Evolutionary conservation across 2,113 vertebrate genomes (phyloP), one percentile per base, ranked within the genome.

Genomic region (Ictalurus punctatus): DNA sequence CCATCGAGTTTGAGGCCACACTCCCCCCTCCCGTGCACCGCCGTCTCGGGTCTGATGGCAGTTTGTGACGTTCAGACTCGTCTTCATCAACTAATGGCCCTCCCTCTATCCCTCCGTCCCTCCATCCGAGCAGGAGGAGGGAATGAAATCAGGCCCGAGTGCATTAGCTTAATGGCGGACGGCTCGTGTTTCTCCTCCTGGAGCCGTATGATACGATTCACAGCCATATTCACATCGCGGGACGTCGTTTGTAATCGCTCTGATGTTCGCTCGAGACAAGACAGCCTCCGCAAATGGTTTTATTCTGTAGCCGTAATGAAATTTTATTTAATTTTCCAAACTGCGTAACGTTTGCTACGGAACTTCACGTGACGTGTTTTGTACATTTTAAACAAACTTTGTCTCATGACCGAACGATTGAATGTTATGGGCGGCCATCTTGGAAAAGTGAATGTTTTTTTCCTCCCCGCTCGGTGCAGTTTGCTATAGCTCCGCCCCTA

Each of bases 161-260:
- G 89, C 89, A 88, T 90, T 88, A 90, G 86, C 63, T n/a, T 81
- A 88, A 90, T 85, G 84, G 61, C 58, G 84, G 48, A 89, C 6
- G 81, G 25, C 67, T 85, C 73, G 30, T 69, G 73, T 85, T 89
- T 80, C 83, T 52, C 30, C 88, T 80, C 8, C 74, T 59, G 44
- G 59, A 67, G 48, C 13, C 7, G 30, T 67, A 56, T 69, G 67
- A 21, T 56, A 85, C 48, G 14, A 3, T 79, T 30, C 58, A 48
- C 14, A 85, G 73, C 83, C 56, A 54, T 85, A 85, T 80, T 85
- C 88, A 61, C 69, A 67, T 16, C 17, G 19, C 10, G 1, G 65
- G 21, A 30, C 52, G 13, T 88, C 21, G 10, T 12, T n/a, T 17
- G 19, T 80, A 54, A 40, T 61, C 40, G 2, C n/a, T 59, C 80